Percentiles rank a stretch among this genome's conserved stretches.
phyloP scores from a whole-genome alignment of 2,888 invertebrate species.

The Cosmopolites sordidus region DNA sequence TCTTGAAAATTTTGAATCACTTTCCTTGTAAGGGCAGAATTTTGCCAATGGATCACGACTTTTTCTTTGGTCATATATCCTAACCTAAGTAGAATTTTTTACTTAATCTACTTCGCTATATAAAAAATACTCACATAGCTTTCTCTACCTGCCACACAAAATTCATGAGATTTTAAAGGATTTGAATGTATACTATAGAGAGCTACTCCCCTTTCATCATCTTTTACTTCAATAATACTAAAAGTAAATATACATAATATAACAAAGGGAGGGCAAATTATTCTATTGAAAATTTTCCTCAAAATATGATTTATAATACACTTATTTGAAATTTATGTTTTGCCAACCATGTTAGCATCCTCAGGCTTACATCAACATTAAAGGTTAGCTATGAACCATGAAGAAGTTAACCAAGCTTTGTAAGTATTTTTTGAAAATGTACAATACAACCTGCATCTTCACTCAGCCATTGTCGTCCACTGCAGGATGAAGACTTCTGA shows the following conservation, averaged over 20 bases:
- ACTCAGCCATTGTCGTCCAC: too few species aligned
- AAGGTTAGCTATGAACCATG: too few species aligned
- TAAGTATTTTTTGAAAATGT: too few species aligned
- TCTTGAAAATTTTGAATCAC: slow-evolving; percentile 12
- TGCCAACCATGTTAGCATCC: too few species aligned
- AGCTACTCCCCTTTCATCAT: slow-evolving; percentile 61
- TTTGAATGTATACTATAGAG: slow-evolving; percentile 85
- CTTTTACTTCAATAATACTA: slow-evolving; percentile 57
- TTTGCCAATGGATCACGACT: slow-evolving; percentile 33
- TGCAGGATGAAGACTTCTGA: too few species aligned
- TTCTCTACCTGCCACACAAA: slow-evolving; percentile 81
- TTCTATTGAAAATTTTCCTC: too few species aligned
- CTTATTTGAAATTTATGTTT: too few species aligned
- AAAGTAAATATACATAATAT: slow-evolving; percentile 7
- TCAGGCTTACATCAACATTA: too few species aligned
- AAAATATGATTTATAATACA: too few species aligned
- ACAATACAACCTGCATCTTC: too few species aligned
- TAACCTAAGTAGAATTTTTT: slow-evolving; percentile 12
- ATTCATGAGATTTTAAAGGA: slow-evolving; percentile 71
- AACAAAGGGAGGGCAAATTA: too few species aligned
- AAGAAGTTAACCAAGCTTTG: too few species aligned
- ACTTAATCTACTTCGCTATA: neutral
- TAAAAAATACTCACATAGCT: slow-evolving; percentile 67
- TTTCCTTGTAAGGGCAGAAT: slow-evolving; percentile 39
- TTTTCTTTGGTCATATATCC: slow-evolving; percentile 41